A percentile compares a stretch with the other conserved stretches of the same genome.
Conservation (phyloP, 23 tunicate genomes). For the Phallusia fumigata region DNA sequence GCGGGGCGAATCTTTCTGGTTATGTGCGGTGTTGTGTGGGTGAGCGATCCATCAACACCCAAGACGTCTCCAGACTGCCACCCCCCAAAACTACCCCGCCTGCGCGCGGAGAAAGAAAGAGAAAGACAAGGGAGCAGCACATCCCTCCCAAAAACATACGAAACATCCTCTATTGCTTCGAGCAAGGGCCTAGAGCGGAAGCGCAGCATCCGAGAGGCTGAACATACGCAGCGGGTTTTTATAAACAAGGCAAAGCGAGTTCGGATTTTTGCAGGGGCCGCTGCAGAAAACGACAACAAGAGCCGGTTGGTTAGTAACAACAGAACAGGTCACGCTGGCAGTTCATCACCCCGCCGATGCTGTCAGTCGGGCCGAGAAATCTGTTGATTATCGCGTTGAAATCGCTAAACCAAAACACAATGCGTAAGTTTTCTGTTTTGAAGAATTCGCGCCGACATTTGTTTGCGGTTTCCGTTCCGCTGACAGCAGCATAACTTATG, state of each 20-base stretch:
- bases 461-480: no score
- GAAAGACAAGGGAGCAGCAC: not conserved
- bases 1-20: no score
- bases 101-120: conserved; percentile 2
- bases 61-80: no score
- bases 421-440: not conserved
- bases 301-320: not conserved
- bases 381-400: not conserved
- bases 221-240: not conserved
- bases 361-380: not conserved
- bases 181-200: not conserved
- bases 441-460: not conserved
- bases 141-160: not conserved
- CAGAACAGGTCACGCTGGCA: not conserved
- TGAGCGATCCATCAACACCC: no score
- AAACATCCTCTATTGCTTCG: not conserved
- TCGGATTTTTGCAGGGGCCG: not conserved
- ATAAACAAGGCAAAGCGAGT: not conserved
- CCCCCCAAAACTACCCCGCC: no score
- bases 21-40: no score
- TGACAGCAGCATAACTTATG: no score
- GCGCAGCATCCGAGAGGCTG: not conserved
- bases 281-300: not conserved
- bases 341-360: not conserved
- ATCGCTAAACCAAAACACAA: conserved; percentile 1